Evolutionary conservation across 37 sponge, comb jelly and placozoan genomes (phyloP).

Genomic region (Chondrilla cf. caribensis): DNA sequence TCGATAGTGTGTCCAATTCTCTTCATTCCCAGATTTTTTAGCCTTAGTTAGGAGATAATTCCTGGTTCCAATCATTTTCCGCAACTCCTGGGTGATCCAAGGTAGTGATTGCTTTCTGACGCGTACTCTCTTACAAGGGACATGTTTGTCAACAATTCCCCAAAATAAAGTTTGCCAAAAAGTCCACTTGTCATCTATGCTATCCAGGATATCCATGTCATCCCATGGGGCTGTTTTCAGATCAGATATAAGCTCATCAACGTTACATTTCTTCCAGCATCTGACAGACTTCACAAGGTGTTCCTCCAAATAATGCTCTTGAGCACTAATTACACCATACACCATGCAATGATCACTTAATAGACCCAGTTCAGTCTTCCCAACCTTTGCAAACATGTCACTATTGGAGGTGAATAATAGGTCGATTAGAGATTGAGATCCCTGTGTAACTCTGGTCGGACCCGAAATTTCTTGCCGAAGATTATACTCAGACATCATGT

Average conservation of each 20-base stretch:
- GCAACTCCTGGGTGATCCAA: no score
- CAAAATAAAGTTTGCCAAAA: background rate
- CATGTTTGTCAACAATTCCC: background rate
- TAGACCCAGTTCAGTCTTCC: background rate
- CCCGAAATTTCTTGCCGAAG: slow-evolving; percentile 2
- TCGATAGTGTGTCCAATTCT: no score
- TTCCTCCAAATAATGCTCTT: background rate
- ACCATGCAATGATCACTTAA: slow-evolving; percentile 34
- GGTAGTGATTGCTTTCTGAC: no score
- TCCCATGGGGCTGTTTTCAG: background rate
- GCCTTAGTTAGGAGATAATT: no score
- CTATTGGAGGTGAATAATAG: slow-evolving; percentile 6
- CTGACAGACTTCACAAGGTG: background rate
- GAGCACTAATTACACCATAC: background rate
- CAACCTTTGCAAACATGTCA: background rate
- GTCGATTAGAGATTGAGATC: slow-evolving; percentile 17
- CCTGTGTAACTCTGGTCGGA: slow-evolving; percentile 34
- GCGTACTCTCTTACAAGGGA: background rate
- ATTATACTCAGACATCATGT: slow-evolving; percentile 31
- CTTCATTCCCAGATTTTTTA: no score
- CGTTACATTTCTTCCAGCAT: background rate
- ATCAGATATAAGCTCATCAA: background rate
- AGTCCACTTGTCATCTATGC: background rate
- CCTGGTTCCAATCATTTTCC: no score
- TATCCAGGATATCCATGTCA: background rate